phyloP scores from a whole-genome alignment of 2,888 invertebrate species.

The Itoplectis maculator region DNA sequence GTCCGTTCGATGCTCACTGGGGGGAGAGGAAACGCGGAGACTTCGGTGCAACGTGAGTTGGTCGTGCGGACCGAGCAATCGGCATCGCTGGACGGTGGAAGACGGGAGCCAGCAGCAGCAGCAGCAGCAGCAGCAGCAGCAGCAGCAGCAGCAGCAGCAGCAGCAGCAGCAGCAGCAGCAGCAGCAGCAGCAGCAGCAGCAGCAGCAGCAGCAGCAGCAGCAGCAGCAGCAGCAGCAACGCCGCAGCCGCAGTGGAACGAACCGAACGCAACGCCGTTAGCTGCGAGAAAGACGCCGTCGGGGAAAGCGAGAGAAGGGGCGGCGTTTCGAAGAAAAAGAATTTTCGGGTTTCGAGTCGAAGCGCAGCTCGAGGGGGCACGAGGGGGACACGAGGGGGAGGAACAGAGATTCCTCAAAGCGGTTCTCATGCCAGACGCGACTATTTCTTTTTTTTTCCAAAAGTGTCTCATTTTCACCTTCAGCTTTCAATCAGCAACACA shows the following conservation, averaged over 20 bases:
- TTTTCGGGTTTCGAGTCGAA: slow-evolving; percentile 68
- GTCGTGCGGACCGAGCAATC: slow-evolving; percentile 33
- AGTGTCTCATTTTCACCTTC: neutral
- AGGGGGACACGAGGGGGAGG: slow-evolving; percentile 52
- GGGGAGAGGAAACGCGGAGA: slow-evolving; percentile 51
- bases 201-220: too few relatives aligned
- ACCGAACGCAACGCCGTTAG: slow-evolving; percentile 51
- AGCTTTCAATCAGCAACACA: neutral
- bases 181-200: too few relatives aligned
- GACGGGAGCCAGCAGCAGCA: too few relatives aligned
- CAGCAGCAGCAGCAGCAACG: slow-evolving; percentile 48
- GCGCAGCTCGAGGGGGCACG: slow-evolving; percentile 46
- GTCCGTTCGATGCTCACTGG: slow-evolving; percentile 62
- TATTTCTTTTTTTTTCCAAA: neutral
- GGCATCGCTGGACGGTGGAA: slow-evolving; percentile 49
- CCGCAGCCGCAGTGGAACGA: slow-evolving; percentile 31
- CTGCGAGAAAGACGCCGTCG: slow-evolving; percentile 35
- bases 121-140: too few relatives aligned
- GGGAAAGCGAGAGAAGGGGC: slow-evolving; percentile 63
- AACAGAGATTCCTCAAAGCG: slow-evolving; percentile 71
- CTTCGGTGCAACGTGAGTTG: neutral
- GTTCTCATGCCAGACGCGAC: slow-evolving; percentile 69
- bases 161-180: too few relatives aligned
- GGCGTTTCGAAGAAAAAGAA: slow-evolving; percentile 72
- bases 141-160: too few relatives aligned